phyloP scores from a whole-genome alignment of 2,113 vertebrate genomes.

The Artemisiospiza belli region DNA sequence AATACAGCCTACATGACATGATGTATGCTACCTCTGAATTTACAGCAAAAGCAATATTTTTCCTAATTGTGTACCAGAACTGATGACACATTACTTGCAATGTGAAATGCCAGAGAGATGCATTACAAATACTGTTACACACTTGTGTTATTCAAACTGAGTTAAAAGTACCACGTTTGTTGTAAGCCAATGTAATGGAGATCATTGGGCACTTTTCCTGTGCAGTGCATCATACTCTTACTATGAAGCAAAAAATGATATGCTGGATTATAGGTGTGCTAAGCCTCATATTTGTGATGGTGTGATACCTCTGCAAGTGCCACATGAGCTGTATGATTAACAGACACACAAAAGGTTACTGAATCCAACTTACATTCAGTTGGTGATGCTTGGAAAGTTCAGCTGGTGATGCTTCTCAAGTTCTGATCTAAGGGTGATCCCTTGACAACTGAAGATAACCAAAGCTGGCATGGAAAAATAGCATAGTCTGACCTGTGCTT shows the following conservation, averaged over 20 bases:
- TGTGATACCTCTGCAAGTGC: background rate
- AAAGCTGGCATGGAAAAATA: background rate
- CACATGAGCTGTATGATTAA: background rate
- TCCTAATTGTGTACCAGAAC: background rate
- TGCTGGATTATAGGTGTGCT: background rate
- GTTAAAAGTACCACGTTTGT: background rate
- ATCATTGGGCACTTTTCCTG: background rate
- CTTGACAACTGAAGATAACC: background rate
- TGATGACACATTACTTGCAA: background rate
- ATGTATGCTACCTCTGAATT: background rate
- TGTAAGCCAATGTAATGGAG: background rate
- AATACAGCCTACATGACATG: background rate
- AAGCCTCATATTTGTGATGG: background rate
- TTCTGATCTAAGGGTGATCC: background rate
- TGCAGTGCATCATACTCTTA: background rate
- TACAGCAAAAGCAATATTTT: background rate
- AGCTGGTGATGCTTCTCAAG: background rate
- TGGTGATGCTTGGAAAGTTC: background rate
- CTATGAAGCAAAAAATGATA: background rate
- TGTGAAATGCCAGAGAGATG: background rate
- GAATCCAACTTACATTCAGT: background rate
- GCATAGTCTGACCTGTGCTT: background rate
- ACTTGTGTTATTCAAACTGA: background rate
- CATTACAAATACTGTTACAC: background rate
- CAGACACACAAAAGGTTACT: background rate